Conservation (phyloP, 1,140 invertebrate genomes). For the Ceratosolen fusciceps region DNA sequence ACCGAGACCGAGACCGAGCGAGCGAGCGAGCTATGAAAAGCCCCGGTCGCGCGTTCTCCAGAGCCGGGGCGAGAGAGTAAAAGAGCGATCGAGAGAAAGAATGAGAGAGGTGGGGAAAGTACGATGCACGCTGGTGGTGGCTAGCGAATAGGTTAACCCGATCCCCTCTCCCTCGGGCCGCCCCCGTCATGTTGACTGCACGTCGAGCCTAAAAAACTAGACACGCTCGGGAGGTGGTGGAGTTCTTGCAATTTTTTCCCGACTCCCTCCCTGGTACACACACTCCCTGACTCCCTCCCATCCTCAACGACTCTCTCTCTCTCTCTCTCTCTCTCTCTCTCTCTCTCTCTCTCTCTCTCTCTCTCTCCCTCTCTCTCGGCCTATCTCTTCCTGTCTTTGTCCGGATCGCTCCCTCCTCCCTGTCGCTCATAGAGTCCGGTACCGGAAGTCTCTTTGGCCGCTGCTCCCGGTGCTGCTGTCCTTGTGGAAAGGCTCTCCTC, state of each 20-base stretch:
- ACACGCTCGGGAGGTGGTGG: neutral
- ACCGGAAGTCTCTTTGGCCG: too few relatives aligned
- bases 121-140: conserved; percentile 4
- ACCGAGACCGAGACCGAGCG: conserved; percentile 47
- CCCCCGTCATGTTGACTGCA: neutral
- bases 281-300: too few relatives aligned
- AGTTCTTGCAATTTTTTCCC: neutral
- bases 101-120: conserved; percentile 28
- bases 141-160: neutral
- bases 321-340: too few relatives aligned
- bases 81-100: conserved; percentile 5
- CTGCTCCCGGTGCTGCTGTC: too few relatives aligned
- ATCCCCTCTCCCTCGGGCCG: neutral
- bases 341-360: too few relatives aligned
- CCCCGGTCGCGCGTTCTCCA: conserved; percentile 18
- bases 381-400: too few relatives aligned
- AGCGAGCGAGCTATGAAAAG: conserved; percentile 18
- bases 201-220: neutral
- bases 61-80: neutral
- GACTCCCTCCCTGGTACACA: too few relatives aligned
- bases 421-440: too few relatives aligned
- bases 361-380: too few relatives aligned
- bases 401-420: too few relatives aligned
- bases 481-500: too few relatives aligned
- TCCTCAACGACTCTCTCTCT: too few relatives aligned